Evolutionary conservation across 2,113 vertebrate species (phyloP).

Genomic region (Microcebus ravelobensis): DNA sequence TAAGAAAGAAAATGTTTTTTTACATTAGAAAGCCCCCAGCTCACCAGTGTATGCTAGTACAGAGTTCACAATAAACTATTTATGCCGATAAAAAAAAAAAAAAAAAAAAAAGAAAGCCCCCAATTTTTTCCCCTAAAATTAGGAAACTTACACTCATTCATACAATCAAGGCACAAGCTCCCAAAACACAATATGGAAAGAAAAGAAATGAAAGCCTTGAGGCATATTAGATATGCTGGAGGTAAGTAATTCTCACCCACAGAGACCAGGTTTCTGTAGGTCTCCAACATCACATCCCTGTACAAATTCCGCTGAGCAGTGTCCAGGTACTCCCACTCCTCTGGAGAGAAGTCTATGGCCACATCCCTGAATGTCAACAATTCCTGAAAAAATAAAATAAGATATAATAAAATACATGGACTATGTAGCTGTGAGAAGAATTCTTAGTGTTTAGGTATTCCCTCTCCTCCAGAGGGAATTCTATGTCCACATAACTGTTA

Average conservation of each 20-base stretch:
- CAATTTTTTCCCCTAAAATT: neutral
- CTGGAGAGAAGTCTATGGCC: neutral
- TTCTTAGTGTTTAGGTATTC: too few relatives aligned
- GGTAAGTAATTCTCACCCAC: neutral
- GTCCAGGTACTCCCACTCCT: neutral
- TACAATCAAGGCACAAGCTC: neutral
- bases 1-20: too few relatives aligned
- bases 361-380: neutral
- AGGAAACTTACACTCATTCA: neutral
- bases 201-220: neutral
- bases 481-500: too few relatives aligned
- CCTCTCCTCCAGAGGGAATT: too few relatives aligned
- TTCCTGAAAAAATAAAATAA: neutral
- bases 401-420: neutral
- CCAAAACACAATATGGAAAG: neutral
- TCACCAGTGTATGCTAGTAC: too few relatives aligned
- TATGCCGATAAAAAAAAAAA: too few relatives aligned
- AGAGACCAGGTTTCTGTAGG: neutral
- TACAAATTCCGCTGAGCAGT: neutral
- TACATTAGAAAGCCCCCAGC: too few relatives aligned
- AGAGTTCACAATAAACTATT: too few relatives aligned
- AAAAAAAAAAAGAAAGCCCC: too few relatives aligned
- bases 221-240: neutral
- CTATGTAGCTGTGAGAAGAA: neutral
- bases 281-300: neutral